Base-by-base conservation (phyloP, 1,140 invertebrate genomes). In the Temnothorax curvispinosus region DNA sequence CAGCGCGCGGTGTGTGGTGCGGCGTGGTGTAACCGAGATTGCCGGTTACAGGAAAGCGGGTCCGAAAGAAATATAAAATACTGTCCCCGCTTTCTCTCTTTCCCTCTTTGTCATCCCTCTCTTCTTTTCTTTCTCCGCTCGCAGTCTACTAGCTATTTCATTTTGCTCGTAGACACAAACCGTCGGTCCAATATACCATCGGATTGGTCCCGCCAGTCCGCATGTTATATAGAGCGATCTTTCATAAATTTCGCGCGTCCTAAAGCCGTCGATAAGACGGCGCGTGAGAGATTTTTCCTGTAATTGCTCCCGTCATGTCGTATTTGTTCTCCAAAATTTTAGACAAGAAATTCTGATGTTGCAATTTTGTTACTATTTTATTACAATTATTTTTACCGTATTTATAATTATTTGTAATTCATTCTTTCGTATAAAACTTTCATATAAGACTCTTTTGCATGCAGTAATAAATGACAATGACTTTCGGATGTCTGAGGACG, bases 1-100 rank as follows among this genome's bases (percentile, higher is more conserved):
- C 35, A n/a, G 38, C 41, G 44, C 44, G 74, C 38, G 15, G 41
- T 32, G 38, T 32, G 38, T 15, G 38, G 38, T 44, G 41, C 5
- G 41, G 38, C 18, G 3, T n/a, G 71, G 32, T 35, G 38, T 6
- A 47, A 47, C n/a, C 47, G 80, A 87, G 60, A 87, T 87, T 87
- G 86, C 60, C 41, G 60, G 86, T 87, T 84, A 75, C 56, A 87
- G 67, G 54, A 75, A 75, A 87, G 38, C 67, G 41, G 32, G 56
- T 56, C 78, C 78, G 78, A 74, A 80, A 54, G 76, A 87, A 84
- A 87, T 84, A 87, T 84, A 84, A 84, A 87, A 84, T 84, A 84
- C 85, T 71, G 47, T 52, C 52, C 44, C 6, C 47, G 6, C 67
- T 50, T 11, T 44, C 13, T 62, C 13, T 65, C 3, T 41, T 15